Base-by-base conservation (phyloP, 2,113 vertebrate species). In the Chloropsis cyanopogon region DNA sequence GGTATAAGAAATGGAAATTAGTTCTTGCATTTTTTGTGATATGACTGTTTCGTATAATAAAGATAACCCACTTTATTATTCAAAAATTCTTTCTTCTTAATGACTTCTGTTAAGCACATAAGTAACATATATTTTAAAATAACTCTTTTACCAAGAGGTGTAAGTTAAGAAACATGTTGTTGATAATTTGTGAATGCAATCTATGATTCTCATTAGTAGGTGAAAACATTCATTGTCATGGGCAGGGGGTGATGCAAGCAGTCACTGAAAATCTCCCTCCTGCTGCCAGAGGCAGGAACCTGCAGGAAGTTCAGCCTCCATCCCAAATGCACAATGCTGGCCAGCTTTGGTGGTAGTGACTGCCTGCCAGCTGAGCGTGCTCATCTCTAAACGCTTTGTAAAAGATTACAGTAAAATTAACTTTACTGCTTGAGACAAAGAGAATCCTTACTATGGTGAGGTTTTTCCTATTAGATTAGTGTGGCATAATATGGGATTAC, bases 251-350 rank as follows among this genome's bases (percentile, higher is more conserved):
- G 33, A 52, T 80, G 25, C 24, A 70, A n/a, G 18, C 0, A 3
- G 41, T 44, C 70, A 6, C 22, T 44, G 61, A 35, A 53, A 47
- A 85, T 31, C 52, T 78, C 42, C 25, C 41, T 77, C 37, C 46
- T 69, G 64, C 65, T 79, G 72, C 54, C 64, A 41, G 37, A 37
- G 73, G 56, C 72, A 84, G 78, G 44, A 29, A 4, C 39, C 71
- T 1, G 1, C 39, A 52, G 50, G 18, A 59, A 41, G 23, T 46
- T 56, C 65, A 70, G n/a, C 64, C 52, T 86, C 24, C 18, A 0
- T 78, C 61, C 35, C 2, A 12, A 75, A 39, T 10, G 18, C 12
- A 1, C 37, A 24, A 31, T 0, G 0, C 61, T 83, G 70, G 9
- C 17, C 47, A 70, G 49, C 42, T 56, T 52, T 44, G 20, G 50